phyloP scores from a whole-genome alignment of 2,888 invertebrate genomes.

The Tricholauxania praeusta region DNA sequence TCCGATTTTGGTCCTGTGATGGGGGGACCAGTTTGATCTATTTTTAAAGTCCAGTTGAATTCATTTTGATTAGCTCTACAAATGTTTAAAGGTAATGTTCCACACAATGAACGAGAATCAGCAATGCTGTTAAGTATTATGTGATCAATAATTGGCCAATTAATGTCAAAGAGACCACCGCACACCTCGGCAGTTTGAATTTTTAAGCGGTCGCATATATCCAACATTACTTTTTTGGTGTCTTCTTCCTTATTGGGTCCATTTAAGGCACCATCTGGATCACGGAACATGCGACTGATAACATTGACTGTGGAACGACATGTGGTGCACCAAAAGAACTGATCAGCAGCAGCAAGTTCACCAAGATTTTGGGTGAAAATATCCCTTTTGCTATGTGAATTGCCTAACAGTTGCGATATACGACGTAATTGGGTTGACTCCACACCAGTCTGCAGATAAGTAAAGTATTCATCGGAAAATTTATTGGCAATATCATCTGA shows the following conservation, averaged over 20 bases:
- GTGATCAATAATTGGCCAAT: conserved; percentile 74
- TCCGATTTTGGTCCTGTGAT: conserved; percentile 55
- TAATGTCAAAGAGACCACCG: conserved; percentile 72
- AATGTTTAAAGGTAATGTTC: conserved; percentile 59
- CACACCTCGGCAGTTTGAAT: conserved; percentile 75
- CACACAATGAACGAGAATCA: conserved; percentile 68
- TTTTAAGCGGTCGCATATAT: conserved; percentile 71
- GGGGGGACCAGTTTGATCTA: conserved; percentile 48
- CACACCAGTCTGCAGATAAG: conserved; percentile 55
- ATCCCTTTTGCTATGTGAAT: conserved; percentile 51
- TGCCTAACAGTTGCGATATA: conserved; percentile 53
- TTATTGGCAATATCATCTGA: conserved; percentile 56
- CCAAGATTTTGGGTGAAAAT: conserved; percentile 53
- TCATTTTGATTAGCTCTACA: conserved; percentile 55
- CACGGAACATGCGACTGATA: conserved; percentile 64
- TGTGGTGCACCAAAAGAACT: conserved; percentile 59
- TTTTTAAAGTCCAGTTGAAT: conserved; percentile 55
- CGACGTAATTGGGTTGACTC: conserved; percentile 52
- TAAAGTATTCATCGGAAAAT: conserved; percentile 58
- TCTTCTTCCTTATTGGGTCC: conserved; percentile 53
- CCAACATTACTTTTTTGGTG: conserved; percentile 65
- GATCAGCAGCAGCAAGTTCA: conserved; percentile 52
- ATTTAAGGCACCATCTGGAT: conserved; percentile 68
- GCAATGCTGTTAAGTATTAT: conserved; percentile 70
- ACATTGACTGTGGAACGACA: conserved; percentile 60